phyloP scores from a whole-genome alignment of 2,888 invertebrate genomes.

The Drosophila nr. medialis region DNA sequence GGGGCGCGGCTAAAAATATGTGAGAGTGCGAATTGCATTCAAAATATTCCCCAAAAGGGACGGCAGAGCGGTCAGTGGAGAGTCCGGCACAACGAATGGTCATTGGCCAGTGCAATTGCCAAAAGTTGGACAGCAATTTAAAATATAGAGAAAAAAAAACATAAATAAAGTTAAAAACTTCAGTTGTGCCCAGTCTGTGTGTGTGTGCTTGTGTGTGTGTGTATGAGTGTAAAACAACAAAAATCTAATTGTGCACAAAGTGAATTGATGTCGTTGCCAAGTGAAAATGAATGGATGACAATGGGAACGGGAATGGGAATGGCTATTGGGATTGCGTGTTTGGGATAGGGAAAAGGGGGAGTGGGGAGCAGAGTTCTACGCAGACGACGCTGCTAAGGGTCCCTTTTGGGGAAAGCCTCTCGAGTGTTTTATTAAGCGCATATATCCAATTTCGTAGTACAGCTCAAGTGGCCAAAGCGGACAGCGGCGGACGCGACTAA shows the following conservation, averaged over 20 bases:
- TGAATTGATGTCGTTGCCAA: constrained; percentile 81
- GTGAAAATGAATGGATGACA: constrained; percentile 67
- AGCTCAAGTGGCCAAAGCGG: constrained; percentile 70
- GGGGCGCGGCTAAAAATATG: constrained; percentile 58
- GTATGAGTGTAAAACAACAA: constrained; percentile 58
- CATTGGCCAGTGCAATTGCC: constrained; percentile 64
- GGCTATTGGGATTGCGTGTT: constrained; percentile 6
- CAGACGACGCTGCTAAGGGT: constrained; percentile 38
- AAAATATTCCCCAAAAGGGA: constrained; percentile 43
- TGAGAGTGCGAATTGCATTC: constrained; percentile 62
- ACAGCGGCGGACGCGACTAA: constrained; percentile 60
- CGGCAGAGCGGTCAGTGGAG: constrained; percentile 9
- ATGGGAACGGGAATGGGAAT: constrained; percentile 7
- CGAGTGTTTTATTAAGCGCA: constrained; percentile 79
- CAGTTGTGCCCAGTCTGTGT: background rate
- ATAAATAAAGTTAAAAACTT: constrained; percentile 54
- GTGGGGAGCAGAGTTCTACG: constrained; percentile 22
- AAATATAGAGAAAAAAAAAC: constrained; percentile 29
- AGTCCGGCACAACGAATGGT: constrained; percentile 37
- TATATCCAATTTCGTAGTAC: constrained; percentile 75
- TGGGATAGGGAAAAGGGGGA: constrained; percentile 23
- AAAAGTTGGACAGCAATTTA: constrained; percentile 67
- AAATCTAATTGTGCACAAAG: constrained; percentile 76
- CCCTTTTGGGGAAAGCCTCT: constrained; percentile 52
- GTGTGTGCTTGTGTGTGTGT: constrained; percentile 9